Base-by-base conservation (phyloP, 2,113 vertebrate species). In the Centrocercus urophasianus region DNA sequence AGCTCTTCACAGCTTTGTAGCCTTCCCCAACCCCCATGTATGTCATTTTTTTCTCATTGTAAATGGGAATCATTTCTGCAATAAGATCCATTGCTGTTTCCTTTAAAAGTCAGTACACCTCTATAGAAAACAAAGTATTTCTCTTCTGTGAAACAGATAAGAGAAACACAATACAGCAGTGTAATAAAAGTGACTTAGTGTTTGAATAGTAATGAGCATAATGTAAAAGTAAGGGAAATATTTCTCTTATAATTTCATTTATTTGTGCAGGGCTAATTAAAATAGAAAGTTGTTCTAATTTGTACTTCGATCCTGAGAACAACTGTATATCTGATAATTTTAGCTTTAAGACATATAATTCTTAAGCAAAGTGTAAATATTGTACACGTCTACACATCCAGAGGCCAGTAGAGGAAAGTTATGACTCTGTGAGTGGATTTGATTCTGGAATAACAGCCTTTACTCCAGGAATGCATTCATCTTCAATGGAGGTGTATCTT, bases 381-480 rank as follows among this genome's bases (percentile, higher is more conserved):
- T 42, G 5, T 34, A 19, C 38, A 3, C 54, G 20, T 63, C 8
- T 28, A 38, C 60, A 48, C 48, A 50, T 25, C 24, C 48, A 3
- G 17, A 36, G 13, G 19, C 32, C 8, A 16, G n/a, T 11, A 32
- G 30, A 4, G 5, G 8, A 20, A 43, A 50, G 56, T 7, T 22
- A 28, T 43, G 5, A 6, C 11, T 87, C 14, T 38, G 42, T 0
- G 0, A 78, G 34, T 2, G 36, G 36, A 40, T 11, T 34, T 1
- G 0, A 16, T 57, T 94, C 28, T 61, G 9, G 25, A 32, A 21
- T 76, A 85, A 30, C 8, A 4, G 1, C 4, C 48, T 60, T 72
- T 69, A 15, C 17, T 72, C 4, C 22, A 57, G 15, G 34, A 48
- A 1, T 40, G 27, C 11, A 7, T 5, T 47, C 47, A 24, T 32